Base-by-base conservation (phyloP, 2,113 vertebrate genomes). In the Ibidorhyncha struthersii region DNA sequence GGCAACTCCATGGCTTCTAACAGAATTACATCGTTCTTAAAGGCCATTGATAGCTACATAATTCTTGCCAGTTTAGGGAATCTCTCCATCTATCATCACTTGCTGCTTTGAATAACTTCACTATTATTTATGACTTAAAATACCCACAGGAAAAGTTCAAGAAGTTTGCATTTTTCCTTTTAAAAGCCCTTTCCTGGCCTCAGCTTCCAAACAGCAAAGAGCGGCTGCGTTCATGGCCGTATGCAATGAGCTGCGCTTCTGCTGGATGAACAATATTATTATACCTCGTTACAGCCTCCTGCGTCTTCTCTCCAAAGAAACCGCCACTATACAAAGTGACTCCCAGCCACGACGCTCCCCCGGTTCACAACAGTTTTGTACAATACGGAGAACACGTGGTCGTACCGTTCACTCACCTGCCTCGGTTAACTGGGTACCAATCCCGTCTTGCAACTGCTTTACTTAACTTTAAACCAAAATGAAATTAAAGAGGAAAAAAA, bases 241-340 rank as follows among this genome's bases (percentile, higher is more conserved):
- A 9, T 43, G 58, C 66, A 38, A 2, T 0, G 36, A 82, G 80
- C 63, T 2, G 26, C 1, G 0, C 32, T 55, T 25, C 45, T 29
- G 76, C 63, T 21, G 0, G 1, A 0, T 1, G 14, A 36, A 2
- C 0, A 0, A 14, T 1, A 1, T 15, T 12, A 7, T 19, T 1
- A 1, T 36, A 6, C 12, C 43, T 62, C 5, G 0, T n/a, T 14
- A 3, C 61, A 21, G 16, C 82, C 38, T 12, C 40, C 69, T 1
- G 25, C 0, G 4, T 29, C 52, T 20, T 16, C 81, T 10, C 8
- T 19, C 25, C 53, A 3, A 6, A 7, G 8, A 12, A 15, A 19
- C 88, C 62, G 4, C 2, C 50, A 5, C 14, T 7, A 2, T 14
- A 3, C 36, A 2, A 1, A 77, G 52, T 1, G 20, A 2, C 25